phyloP scores from a whole-genome alignment of 1,140 invertebrate genomes.

The Aricia agestis region DNA sequence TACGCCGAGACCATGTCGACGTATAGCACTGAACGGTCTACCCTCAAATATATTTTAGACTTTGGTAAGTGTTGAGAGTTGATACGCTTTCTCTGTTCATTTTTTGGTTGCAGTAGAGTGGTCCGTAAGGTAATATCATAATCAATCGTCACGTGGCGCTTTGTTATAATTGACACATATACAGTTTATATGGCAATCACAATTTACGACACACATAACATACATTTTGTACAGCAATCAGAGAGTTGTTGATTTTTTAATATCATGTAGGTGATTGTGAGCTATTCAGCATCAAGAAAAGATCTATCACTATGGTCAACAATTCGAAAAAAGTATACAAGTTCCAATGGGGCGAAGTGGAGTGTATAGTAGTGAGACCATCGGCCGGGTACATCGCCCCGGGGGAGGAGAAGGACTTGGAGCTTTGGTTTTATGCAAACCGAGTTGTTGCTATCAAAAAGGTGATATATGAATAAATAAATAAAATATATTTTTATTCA shows the following conservation, averaged over 20 bases:
- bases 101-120: too few relatives aligned
- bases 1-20: constrained; percentile 40
- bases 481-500: too few relatives aligned
- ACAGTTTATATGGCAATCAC: too few relatives aligned
- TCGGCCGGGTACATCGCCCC: constrained; percentile 61
- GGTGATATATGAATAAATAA: constrained; percentile 41
- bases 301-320: constrained; percentile 60
- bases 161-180: too few relatives aligned
- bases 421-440: constrained; percentile 54
- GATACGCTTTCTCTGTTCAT: too few relatives aligned
- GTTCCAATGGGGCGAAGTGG: constrained; percentile 51
- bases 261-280: constrained; percentile 53
- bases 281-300: constrained; percentile 46
- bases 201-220: too few relatives aligned
- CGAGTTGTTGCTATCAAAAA: constrained; percentile 49
- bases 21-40: constrained; percentile 34
- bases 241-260: too few relatives aligned
- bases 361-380: constrained; percentile 51
- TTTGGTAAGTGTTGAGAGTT: constrained; percentile 40
- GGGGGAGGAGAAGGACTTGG: constrained; percentile 68
- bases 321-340: constrained; percentile 67
- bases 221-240: too few relatives aligned
- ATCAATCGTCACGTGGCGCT: too few relatives aligned
- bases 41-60: constrained; percentile 60
- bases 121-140: too few relatives aligned